These are phyloP conservation scores for Sialia sialis DNA, from an alignment of 2,113 vertebrate species.

Conservation along the genomic window DNA sequence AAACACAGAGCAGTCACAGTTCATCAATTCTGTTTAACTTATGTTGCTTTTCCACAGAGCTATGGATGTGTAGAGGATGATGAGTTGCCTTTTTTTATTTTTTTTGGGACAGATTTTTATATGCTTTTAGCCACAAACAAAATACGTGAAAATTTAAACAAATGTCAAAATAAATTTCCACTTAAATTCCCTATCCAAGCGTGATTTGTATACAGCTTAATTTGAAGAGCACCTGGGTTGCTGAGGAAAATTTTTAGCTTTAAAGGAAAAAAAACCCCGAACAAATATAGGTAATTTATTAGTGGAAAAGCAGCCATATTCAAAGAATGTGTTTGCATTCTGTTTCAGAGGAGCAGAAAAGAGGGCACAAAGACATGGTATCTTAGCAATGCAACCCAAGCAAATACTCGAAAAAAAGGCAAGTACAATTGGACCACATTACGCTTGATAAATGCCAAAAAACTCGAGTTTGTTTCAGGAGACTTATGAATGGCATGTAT, in stretches of 20 bases:
- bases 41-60: neutral
- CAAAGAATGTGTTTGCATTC: neutral
- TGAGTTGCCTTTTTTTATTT: neutral
- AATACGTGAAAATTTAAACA: constrained; percentile 15
- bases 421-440: neutral
- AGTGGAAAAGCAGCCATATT: neutral
- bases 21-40: neutral
- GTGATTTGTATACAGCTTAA: neutral
- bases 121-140: neutral
- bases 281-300: neutral
- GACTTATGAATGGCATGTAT: neutral
- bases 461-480: neutral
- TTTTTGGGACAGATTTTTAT: neutral
- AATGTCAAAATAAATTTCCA: constrained; percentile 39
- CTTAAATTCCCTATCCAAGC: neutral
- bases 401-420: neutral
- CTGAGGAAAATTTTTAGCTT: neutral
- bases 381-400: constrained; percentile 1
- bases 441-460: neutral
- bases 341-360: neutral
- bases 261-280: neutral
- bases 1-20: neutral
- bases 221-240: neutral
- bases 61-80: neutral
- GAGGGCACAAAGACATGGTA: neutral